Percentiles rank a stretch among this genome's conserved stretches.
Evolutionary conservation across 2,888 invertebrate genomes (phyloP).

Genomic region (Xylocampa areola): DNA sequence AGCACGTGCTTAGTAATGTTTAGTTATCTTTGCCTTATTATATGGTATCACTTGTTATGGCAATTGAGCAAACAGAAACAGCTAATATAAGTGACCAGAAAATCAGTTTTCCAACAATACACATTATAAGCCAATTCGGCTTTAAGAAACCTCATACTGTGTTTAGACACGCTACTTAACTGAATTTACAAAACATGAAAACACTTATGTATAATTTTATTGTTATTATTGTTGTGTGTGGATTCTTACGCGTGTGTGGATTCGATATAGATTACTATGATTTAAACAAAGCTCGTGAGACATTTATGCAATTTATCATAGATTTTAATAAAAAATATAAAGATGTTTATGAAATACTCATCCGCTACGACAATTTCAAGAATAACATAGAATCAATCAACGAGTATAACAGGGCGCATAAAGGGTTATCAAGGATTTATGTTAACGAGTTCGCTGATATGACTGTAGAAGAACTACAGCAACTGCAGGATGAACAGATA

Average conservation of each 20-base stretch:
- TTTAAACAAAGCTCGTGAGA: constrained; percentile 25
- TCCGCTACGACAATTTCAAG: constrained; percentile 33
- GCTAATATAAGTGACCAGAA: neutral
- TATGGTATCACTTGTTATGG: constrained; percentile 1
- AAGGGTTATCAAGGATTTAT: constrained; percentile 9
- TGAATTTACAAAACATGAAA: constrained; percentile 17
- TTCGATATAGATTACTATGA: constrained; percentile 29
- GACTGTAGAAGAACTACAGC: neutral
- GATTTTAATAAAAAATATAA: constrained; percentile 19
- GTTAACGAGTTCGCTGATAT: constrained; percentile 30
- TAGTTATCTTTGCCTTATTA: too few species aligned
- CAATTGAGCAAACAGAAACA: constrained; percentile 16
- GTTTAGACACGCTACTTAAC: constrained; percentile 4
- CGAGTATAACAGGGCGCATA: constrained; percentile 10
- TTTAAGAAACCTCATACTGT: neutral
- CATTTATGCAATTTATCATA: constrained; percentile 12
- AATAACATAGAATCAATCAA: constrained; percentile 21
- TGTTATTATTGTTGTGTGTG: neutral
- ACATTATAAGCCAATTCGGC: neutral
- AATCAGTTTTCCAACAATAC: constrained; percentile 11
- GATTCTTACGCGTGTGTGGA: constrained; percentile 1
- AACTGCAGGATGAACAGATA: neutral
- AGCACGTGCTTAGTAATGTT: too few species aligned
- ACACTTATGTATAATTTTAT: neutral
- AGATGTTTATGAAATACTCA: constrained; percentile 11